Conservation (phyloP, 2,113 vertebrate genomes). For the Rhagologus leucostigma region DNA sequence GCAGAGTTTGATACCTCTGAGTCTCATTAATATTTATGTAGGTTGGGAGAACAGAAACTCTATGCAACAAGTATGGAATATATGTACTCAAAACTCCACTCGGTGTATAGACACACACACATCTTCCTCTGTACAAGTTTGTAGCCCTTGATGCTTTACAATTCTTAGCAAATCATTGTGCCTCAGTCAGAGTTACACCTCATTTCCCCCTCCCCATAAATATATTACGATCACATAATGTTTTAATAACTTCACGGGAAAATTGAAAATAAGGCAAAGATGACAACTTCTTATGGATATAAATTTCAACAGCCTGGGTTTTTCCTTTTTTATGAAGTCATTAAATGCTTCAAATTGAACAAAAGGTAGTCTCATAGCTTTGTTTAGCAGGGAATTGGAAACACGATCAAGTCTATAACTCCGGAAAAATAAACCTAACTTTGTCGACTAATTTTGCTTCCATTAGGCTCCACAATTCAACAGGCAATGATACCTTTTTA, state of each 20-base stretch:
- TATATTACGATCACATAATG: slow-evolving; percentile 45
- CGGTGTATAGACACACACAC: neutral
- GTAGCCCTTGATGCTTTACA: neutral
- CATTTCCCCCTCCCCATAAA: slow-evolving; percentile 57
- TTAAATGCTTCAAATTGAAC: slow-evolving; percentile 43
- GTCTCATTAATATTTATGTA: slow-evolving; percentile 33
- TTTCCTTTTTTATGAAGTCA: slow-evolving; percentile 15
- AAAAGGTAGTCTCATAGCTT: slow-evolving; percentile 13
- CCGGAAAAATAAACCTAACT: slow-evolving; percentile 37
- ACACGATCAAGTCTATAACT: slow-evolving; percentile 2
- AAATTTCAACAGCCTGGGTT: slow-evolving; percentile 14
- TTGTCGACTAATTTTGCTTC: slow-evolving; percentile 31
- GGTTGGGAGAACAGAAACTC: neutral
- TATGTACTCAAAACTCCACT: neutral
- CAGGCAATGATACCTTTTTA: slow-evolving; percentile 22
- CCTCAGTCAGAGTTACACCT: slow-evolving; percentile 39
- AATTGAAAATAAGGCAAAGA: slow-evolving; percentile 61
- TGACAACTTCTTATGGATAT: slow-evolving; percentile 46
- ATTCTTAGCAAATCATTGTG: slow-evolving; percentile 13
- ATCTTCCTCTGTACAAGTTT: neutral
- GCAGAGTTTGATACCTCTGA: slow-evolving; percentile 14
- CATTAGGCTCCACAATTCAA: slow-evolving; percentile 35
- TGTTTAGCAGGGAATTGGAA: slow-evolving; percentile 29
- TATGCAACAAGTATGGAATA: neutral
- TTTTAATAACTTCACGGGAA: slow-evolving; percentile 57